A percentile compares a stretch with the other conserved stretches of the same genome.
Evolutionary conservation across 2,113 vertebrate species (phyloP).

Genomic region (Chaetura pelagica): DNA sequence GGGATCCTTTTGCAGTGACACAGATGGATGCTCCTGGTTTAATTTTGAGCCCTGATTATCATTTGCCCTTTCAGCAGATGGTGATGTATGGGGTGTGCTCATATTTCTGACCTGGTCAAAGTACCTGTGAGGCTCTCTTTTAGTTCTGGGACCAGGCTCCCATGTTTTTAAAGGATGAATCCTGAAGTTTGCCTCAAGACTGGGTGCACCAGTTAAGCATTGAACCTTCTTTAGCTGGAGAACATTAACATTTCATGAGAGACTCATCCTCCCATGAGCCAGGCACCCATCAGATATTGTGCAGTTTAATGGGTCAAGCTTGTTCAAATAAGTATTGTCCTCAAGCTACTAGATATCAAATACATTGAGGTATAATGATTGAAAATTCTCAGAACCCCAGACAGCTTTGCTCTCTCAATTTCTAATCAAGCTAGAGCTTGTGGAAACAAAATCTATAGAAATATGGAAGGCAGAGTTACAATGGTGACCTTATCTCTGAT

Average conservation of each 20-base stretch:
- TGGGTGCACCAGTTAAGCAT: background rate
- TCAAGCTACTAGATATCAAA: background rate
- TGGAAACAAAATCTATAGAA: background rate
- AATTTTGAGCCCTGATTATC: background rate
- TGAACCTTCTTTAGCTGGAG: background rate
- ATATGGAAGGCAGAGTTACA: background rate
- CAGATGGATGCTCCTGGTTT: background rate
- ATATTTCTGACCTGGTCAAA: background rate
- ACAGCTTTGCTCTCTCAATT: background rate
- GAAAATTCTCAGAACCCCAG: background rate
- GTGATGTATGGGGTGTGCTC: background rate
- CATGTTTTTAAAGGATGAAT: background rate
- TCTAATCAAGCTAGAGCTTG: background rate
- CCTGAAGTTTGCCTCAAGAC: background rate
- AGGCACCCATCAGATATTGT: background rate
- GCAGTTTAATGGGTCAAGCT: background rate
- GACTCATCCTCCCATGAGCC: background rate
- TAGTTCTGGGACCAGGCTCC: background rate
- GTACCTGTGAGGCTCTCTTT: background rate
- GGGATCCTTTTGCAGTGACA: background rate
- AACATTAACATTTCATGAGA: background rate
- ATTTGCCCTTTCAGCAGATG: background rate
- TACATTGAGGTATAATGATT: background rate
- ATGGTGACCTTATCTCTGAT: background rate
- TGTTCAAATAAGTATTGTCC: background rate